Conservation (phyloP, 2,797 vertebrate species). For the Microctenopoma lineatum region DNA sequence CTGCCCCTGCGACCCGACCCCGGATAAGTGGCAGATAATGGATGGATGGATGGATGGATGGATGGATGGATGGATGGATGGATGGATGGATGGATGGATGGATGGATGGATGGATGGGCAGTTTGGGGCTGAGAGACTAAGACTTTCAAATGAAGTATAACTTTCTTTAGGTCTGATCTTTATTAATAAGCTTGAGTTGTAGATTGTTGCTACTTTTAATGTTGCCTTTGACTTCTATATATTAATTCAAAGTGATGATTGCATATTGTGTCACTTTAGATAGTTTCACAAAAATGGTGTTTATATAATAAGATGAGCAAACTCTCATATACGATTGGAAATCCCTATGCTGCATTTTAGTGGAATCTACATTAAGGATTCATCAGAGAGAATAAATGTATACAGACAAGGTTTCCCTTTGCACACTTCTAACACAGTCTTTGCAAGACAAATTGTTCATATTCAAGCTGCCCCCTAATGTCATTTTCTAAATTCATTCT, state of each 20-base stretch:
- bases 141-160: too few relatives aligned
- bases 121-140: too few relatives aligned
- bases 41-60: too few relatives aligned
- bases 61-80: too few relatives aligned
- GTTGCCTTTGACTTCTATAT: neutral
- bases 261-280: neutral
- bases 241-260: slow-evolving; percentile 23
- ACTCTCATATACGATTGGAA: neutral
- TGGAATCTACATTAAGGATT: slow-evolving; percentile 47
- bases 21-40: too few relatives aligned
- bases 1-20: too few relatives aligned
- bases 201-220: too few relatives aligned
- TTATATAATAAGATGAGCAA: neutral
- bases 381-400: slow-evolving; percentile 70
- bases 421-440: slow-evolving; percentile 61
- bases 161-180: too few relatives aligned
- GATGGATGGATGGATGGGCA: too few relatives aligned
- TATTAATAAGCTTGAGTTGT: too few relatives aligned
- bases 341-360: slow-evolving; percentile 21
- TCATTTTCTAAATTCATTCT: slow-evolving; percentile 71
- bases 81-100: too few relatives aligned
- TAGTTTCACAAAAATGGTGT: slow-evolving; percentile 4
- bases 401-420: slow-evolving; percentile 57
- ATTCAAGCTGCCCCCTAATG: slow-evolving; percentile 66
- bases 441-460: slow-evolving; percentile 71